phyloP scores from a whole-genome alignment of 2,797 vertebrate species.

The Phaenicophaeus curvirostris region DNA sequence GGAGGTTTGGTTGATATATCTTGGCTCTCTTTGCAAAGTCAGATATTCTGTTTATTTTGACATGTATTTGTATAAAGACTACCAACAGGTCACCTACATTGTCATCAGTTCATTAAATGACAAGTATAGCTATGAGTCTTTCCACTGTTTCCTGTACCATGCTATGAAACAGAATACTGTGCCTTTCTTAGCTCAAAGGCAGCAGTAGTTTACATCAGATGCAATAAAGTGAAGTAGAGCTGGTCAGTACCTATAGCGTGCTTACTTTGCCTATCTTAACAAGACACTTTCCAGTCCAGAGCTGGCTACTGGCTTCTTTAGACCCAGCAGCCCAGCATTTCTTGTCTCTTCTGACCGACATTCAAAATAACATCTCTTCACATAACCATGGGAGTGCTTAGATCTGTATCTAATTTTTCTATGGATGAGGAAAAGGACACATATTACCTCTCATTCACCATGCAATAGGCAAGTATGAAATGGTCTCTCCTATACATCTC shows the following conservation, averaged over 20 bases:
- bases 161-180: not conserved
- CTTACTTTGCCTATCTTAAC: not conserved
- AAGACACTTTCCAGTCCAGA: not conserved
- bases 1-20: not conserved
- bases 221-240: not conserved
- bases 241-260: not conserved
- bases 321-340: not conserved
- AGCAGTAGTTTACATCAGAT: not conserved
- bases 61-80: not conserved
- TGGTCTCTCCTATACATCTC: not conserved
- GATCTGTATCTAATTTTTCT: not conserved
- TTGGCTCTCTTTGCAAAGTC: not conserved
- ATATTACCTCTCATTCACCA: not conserved
- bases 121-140: not conserved
- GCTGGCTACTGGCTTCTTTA: not conserved
- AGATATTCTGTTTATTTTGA: not conserved
- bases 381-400: not conserved
- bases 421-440: not conserved
- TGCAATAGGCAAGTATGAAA: not conserved
- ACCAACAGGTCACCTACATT: not conserved
- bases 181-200: not conserved
- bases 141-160: not conserved
- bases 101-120: not conserved
- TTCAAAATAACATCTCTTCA: not conserved
- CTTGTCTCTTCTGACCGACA: not conserved